Evolutionary conservation across 1,140 invertebrate species (phyloP), one percentile per base, ranked within the genome.

Genomic region (Hyposmocoma kahamanoa): DNA sequence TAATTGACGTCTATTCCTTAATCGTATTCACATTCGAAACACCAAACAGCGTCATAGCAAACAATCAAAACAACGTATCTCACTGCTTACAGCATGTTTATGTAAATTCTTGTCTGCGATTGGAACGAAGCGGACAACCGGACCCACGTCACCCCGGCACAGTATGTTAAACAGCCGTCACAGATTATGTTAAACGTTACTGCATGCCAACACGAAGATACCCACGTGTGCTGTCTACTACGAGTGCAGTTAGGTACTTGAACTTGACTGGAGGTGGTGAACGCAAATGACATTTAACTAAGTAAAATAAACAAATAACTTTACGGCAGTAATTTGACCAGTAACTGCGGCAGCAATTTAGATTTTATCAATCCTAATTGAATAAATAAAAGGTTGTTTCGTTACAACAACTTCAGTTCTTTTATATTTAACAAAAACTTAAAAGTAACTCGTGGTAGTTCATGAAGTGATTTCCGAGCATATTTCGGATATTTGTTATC

Each of bases 261-360:
- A 80, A 83, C 79, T 77, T 72, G 62, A 65, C 51, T 62, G 26
- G 48, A 65, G 63, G 47, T 59, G 50, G 53, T 72, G 71, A 72
- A 75, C 72, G 72, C 59, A 19, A 53, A 39, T 76, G 66, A 75
- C 73, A 74, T 74, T 77, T 60, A 53, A 34, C n/a, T n/a, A n/a
- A n/a, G n/a, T n/a, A n/a, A n/a, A n/a, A n/a, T n/a, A n/a, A n/a
- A n/a, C n/a, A n/a, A n/a, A n/a, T n/a, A n/a, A n/a, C n/a, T n/a
- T n/a, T n/a, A n/a, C n/a, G n/a, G n/a, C n/a, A n/a, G n/a, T n/a
- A n/a, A n/a, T n/a, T n/a, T n/a, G n/a, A n/a, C n/a, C n/a, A n/a
- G n/a, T n/a, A n/a, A n/a, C n/a, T n/a, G n/a, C n/a, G n/a, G n/a
- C n/a, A n/a, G n/a, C n/a, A n/a, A n/a, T n/a, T n/a, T n/a, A n/a